phyloP scores from a whole-genome alignment of 1,140 invertebrate genomes.

The Trichomalopsis sarcophagae region DNA sequence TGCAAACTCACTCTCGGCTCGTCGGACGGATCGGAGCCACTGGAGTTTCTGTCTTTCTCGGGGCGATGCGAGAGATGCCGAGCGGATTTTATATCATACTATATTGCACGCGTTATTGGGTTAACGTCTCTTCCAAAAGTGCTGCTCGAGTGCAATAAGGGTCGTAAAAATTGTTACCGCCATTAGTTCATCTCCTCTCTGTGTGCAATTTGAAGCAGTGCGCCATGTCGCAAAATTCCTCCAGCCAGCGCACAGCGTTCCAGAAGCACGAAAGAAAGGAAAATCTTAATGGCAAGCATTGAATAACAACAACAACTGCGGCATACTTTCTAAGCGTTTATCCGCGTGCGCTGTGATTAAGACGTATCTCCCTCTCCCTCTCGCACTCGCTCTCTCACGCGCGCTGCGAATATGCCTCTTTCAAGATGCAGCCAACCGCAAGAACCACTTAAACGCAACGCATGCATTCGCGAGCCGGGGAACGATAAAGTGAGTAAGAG shows the following conservation, averaged over 20 bases:
- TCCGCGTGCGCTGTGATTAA: neutral
- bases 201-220: no score
- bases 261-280: neutral
- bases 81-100: neutral
- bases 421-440: neutral
- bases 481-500: neutral
- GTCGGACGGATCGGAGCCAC: neutral
- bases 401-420: neutral
- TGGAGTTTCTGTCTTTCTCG: neutral
- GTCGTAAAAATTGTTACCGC: no score
- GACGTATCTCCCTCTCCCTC: neutral
- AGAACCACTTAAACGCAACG: neutral
- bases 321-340: neutral
- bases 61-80: neutral
- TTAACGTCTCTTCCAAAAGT: no score
- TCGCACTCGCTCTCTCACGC: neutral
- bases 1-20: slow-evolving; percentile 9
- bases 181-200: no score
- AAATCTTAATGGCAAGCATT: neutral
- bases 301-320: neutral
- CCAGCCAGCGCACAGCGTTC: neutral
- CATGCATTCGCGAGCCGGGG: neutral
- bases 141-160: no score
- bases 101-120: no score
- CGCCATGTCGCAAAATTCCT: no score